Conservation (phyloP, 2,113 vertebrate genomes). For the Ibidorhyncha struthersii region DNA sequence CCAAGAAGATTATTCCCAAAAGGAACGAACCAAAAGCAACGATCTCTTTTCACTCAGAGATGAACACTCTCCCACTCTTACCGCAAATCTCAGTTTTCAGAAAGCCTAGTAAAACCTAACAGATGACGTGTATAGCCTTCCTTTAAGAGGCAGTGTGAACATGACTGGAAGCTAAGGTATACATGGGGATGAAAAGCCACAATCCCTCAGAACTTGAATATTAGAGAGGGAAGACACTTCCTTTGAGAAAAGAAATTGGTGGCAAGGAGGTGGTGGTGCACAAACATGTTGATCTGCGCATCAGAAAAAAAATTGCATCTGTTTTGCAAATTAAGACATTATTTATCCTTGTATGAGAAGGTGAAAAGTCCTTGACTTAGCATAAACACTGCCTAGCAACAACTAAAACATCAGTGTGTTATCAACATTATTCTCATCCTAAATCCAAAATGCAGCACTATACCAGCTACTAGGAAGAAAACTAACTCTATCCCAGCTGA, state of each 20-base stretch:
- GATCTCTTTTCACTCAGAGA: background rate
- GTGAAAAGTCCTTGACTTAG: background rate
- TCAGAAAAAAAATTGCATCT: background rate
- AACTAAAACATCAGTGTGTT: background rate
- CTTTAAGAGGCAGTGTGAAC: background rate
- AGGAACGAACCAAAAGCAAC: background rate
- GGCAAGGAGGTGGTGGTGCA: background rate
- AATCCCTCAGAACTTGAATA: background rate
- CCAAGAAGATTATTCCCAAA: background rate
- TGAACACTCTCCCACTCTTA: background rate
- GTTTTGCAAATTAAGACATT: background rate
- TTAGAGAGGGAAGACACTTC: background rate
- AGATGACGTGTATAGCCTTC: background rate
- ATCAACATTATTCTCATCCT: background rate
- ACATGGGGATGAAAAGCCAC: background rate
- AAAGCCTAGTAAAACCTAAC: background rate
- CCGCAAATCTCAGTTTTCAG: background rate
- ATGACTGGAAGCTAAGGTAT: background rate
- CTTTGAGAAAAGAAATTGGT: background rate
- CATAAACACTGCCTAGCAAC: background rate
- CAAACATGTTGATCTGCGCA: background rate
- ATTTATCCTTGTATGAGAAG: background rate
- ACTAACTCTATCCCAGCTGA: background rate
- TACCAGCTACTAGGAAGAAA: background rate
- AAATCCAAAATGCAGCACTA: background rate